Evolutionary conservation across 2,888 invertebrate species (phyloP).

Genomic region (Bhutanitis thaidina): DNA sequence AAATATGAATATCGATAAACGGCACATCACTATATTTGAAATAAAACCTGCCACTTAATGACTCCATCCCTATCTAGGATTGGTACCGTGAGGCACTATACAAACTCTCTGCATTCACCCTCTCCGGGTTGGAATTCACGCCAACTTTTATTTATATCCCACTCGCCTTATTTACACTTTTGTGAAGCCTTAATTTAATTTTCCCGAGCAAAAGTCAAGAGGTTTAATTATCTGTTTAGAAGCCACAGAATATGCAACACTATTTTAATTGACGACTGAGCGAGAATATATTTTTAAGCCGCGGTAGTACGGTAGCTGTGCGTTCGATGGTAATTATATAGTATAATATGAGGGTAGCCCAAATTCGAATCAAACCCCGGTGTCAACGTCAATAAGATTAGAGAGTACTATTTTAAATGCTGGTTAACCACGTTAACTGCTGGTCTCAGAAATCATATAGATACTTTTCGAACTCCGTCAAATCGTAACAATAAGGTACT

Average conservation of each 20-base stretch:
- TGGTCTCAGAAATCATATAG: no score
- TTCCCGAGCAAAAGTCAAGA: background rate
- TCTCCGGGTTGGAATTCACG: slow-evolving; percentile 1
- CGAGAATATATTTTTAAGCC: background rate
- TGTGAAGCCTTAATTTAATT: slow-evolving; percentile 14
- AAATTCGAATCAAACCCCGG: no score
- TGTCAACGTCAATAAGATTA: no score
- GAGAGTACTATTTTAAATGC: no score
- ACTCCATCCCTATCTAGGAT: slow-evolving; percentile 36
- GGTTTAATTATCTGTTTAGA: slow-evolving; percentile 15
- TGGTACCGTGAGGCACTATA: slow-evolving; percentile 9
- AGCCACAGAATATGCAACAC: background rate
- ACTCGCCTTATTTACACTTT: slow-evolving; percentile 8
- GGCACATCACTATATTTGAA: slow-evolving; percentile 52
- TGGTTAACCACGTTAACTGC: no score
- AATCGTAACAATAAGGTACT: no score
- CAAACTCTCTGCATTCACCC: slow-evolving; percentile 9
- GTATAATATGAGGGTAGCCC: no score
- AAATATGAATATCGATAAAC: background rate
- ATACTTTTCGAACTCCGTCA: no score
- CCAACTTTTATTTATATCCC: slow-evolving; percentile 9
- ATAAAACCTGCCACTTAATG: slow-evolving; percentile 71
- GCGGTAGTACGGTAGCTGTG: no score
- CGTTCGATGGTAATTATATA: no score
- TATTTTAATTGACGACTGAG: background rate